Base-by-base conservation (phyloP, 2,113 vertebrate species). In the Hippocampus mohnikei region DNA sequence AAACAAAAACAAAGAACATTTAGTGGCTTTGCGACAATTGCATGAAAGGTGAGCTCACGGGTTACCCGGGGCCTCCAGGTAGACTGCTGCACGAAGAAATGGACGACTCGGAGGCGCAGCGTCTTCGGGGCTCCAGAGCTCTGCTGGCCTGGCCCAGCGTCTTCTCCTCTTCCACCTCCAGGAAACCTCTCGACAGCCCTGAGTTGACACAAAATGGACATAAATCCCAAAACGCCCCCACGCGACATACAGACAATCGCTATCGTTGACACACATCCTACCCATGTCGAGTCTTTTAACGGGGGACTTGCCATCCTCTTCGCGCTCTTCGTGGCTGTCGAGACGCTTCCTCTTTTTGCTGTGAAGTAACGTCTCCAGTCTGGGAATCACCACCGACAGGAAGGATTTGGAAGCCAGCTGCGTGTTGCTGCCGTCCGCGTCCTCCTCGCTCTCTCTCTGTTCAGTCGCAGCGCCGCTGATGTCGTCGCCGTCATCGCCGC, bases 361-460 rank as follows among this genome's bases (percentile, higher is more conserved):
- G 89, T 98, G 96, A 81, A 98, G 94, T 62, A 99, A 93, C 81
- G 94, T 98, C 93, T 99, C 97, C 92, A 99, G 95, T 81, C 95
- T 92, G 79, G 97, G 96, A 90, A 98, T 95, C 88, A 99, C 96
- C 93, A 99, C 96, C 71, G 97, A 98, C 93, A 99, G 91, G 94
- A 99, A 96, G 88, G 95, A 96, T 91, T 97, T 98, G 91, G 96
- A 94, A 77, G 95, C 96, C 88, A 97, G 92, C 93, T 95, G 94
- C 70, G 93, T 91, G 77, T 88, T 91, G 81, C 93, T 93, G 83
- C 93, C 95, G 68, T 92, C 93, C 77, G 94, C 94, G n/a, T 91
- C 44, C 33, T 58, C 71, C 13, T 60, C 67, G 0, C n/a, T 70
- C 2, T 79, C 79, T 53, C 58, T 71, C 3, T 41, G 20, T 7